These are phyloP conservation scores for Lagorchestes hirsutus DNA, from an alignment of 2,797 vertebrate species.

Conservation along the genomic window DNA sequence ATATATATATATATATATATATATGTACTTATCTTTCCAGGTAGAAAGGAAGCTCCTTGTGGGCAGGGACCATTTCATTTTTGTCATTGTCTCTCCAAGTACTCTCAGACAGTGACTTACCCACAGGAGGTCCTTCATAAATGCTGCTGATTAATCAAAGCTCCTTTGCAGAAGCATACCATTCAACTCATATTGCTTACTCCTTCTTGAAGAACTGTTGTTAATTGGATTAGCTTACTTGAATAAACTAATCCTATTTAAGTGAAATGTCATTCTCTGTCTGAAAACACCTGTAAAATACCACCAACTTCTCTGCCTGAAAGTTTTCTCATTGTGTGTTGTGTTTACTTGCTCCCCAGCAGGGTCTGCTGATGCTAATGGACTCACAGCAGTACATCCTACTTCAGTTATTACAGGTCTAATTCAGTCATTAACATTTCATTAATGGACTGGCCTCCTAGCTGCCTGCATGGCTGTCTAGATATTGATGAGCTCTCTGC, in stretches of 20 bases:
- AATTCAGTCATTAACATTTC: constrained; percentile 99
- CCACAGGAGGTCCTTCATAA: neutral
- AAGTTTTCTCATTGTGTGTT: constrained; percentile 86
- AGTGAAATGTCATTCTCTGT: constrained; percentile 79
- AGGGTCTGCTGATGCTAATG: constrained; percentile 94
- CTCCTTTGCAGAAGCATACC: constrained; percentile 48
- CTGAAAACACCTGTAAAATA: constrained; percentile 90
- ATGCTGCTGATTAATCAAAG: constrained; percentile 50
- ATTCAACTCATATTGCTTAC: constrained; percentile 61
- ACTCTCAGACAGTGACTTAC: neutral
- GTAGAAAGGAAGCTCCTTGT: neutral
- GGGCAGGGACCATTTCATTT: neutral
- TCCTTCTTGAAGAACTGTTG: constrained; percentile 61
- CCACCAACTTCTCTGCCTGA: constrained; percentile 77
- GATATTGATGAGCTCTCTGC: constrained; percentile 91
- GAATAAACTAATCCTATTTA: constrained; percentile 79
- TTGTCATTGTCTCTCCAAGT: neutral
- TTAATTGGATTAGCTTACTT: constrained; percentile 63
- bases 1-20: too few relatives aligned
- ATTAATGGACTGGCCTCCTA: constrained; percentile 96
- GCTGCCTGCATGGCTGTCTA: constrained; percentile 89
- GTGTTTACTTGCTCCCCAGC: constrained; percentile 92
- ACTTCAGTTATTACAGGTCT: constrained; percentile 96
- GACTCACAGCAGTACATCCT: constrained; percentile 94
- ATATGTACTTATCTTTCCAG: neutral